Percentiles rank a stretch among this genome's conserved stretches.
Conservation (phyloP, 2,797 vertebrate species). For the Apodemus agrarius region DNA sequence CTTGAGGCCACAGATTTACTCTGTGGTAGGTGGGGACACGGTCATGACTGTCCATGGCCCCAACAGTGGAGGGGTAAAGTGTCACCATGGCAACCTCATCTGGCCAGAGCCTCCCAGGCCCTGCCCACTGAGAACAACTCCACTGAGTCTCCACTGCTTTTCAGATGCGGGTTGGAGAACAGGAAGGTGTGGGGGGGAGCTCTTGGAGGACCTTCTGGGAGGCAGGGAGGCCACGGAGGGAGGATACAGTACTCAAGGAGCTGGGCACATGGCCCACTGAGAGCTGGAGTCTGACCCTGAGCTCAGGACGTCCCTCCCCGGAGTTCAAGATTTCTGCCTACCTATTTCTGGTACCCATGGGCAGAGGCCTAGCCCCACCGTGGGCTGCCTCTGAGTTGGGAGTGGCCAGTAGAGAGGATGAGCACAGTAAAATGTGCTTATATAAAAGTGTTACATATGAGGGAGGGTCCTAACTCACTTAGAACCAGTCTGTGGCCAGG, state of each 20-base stretch:
- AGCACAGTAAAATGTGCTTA: not conserved
- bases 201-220: not conserved
- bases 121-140: not conserved
- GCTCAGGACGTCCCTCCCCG: not conserved
- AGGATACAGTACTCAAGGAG: fast-evolving
- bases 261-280: fast-evolving
- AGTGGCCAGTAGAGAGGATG: not conserved
- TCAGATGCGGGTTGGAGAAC: not conserved
- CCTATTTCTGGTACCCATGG: not conserved
- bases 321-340: not conserved
- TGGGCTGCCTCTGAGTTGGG: not conserved
- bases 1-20: not conserved
- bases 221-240: not conserved
- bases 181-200: not conserved
- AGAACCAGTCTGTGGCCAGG: not conserved
- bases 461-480: not conserved
- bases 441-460: not conserved
- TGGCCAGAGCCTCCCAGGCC: not conserved
- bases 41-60: not conserved
- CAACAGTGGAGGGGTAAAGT: not conserved
- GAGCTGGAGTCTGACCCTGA: not conserved
- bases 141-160: not conserved
- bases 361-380: not conserved
- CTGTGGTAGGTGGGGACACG: not conserved
- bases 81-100: not conserved